Base-by-base conservation (phyloP, 2,888 invertebrate species). In the Linyphia triangularis region DNA sequence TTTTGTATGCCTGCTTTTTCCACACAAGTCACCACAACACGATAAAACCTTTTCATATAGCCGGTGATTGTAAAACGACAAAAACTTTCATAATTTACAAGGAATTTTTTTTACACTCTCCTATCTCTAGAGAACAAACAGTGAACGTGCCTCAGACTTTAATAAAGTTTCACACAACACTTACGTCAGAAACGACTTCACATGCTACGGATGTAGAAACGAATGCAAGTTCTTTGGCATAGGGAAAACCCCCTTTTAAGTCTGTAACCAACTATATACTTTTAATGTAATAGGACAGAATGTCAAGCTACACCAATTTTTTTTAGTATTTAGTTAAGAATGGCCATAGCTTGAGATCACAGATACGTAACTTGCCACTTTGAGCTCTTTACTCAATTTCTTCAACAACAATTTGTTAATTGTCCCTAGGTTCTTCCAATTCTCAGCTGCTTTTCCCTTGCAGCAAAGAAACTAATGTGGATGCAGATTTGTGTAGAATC, bases 301-400 rank as follows among this genome's bases (percentile, higher is more conserved):
- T 59, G 86, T 81, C 86, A 86, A 81, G 86, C 86, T 72, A 72
- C 65, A 72, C 72, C 85, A 69, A 40, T 26, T 26, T 6, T 67
- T 51, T 57, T 77, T 19, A 75, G 40, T 65, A 43, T 24, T 43
- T 59, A 69, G 70, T 57, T 67, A 24, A n/a, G 73, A 85, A 79
- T 84, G 84, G 84, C 37, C 22, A 37, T 84, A 82, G 86, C 81
- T 81, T 83, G 83, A 88, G 88, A 88, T 88, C 88, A 88, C 88
- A 88, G 88, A 88, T 88, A 83, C 69, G 43, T 43, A 79, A 79
- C 72, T 57, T 72, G 85, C 70, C 67, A 83, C 83, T 24, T 43
- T 82, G 70, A 70, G 70, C 61, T 22, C 3, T 51, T 37, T 26
- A 61, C 70, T 59, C 70, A 33, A 69, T 40, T 33, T 69, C 30